Conservation (phyloP, 2,113 vertebrate species). For the Nothocercus nigrocapillus region DNA sequence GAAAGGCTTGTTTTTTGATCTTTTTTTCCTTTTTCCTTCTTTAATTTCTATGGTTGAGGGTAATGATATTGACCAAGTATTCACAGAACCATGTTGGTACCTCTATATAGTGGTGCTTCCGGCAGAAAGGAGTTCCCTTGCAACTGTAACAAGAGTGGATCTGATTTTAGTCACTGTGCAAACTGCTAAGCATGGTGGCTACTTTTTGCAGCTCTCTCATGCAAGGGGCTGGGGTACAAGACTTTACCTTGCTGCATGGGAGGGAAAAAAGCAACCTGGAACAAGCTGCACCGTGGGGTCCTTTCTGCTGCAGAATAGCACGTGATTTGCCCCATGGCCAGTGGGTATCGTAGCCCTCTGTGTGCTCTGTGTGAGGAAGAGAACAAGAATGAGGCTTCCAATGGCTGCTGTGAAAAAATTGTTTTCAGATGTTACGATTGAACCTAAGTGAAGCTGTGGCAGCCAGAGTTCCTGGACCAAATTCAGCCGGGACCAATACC, state of each 20-base stretch:
- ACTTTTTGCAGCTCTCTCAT: background rate
- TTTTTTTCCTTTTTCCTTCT: background rate
- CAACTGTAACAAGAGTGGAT: accelerated
- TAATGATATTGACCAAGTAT: background rate
- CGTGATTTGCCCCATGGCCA: background rate
- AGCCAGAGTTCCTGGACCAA: background rate
- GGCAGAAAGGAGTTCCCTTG: background rate
- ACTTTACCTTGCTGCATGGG: background rate
- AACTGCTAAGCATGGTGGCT: accelerated
- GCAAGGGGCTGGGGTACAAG: accelerated
- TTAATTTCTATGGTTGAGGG: background rate
- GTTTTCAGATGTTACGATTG: background rate
- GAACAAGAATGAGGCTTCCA: background rate
- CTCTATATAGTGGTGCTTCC: accelerated
- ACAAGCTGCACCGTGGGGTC: background rate
- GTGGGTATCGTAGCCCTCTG: background rate
- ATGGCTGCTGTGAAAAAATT: background rate
- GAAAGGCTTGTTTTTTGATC: background rate
- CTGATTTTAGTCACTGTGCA: background rate
- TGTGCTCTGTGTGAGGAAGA: background rate
- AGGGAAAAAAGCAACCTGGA: background rate
- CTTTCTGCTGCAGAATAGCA: background rate
- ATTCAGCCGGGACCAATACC: background rate
- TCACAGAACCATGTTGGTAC: background rate
- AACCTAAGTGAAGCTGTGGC: background rate